phyloP scores from a whole-genome alignment of 2,797 vertebrate species.

The Enteromius argenteus region DNA sequence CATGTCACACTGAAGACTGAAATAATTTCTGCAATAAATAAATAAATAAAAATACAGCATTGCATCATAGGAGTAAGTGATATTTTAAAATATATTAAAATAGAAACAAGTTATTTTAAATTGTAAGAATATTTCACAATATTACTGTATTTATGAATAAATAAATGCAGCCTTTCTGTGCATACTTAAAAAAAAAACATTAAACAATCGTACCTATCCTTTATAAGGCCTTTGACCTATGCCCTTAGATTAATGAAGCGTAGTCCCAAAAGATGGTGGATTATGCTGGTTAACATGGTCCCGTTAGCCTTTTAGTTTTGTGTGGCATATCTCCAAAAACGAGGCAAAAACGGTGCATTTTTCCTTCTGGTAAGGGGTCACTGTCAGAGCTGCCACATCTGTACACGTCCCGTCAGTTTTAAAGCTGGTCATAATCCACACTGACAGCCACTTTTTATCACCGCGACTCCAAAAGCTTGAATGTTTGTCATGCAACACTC shows the following conservation, averaged over 20 bases:
- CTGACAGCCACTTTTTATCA: slow-evolving; percentile 38
- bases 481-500: slow-evolving; percentile 23
- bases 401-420: neutral
- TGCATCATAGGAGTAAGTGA: neutral
- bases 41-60: neutral
- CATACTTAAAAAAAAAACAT: neutral
- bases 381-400: slow-evolving; percentile 17
- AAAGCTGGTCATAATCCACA: slow-evolving; percentile 21
- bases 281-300: neutral
- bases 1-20: neutral
- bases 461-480: neutral
- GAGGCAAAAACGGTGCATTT: neutral
- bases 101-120: neutral
- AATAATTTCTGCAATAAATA: neutral
- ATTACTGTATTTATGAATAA: neutral
- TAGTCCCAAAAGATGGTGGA: neutral
- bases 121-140: neutral
- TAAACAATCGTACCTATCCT: neutral
- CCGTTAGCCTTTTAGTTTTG: neutral
- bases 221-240: neutral
- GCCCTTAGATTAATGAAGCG: neutral
- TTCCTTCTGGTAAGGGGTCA: slow-evolving; percentile 4
- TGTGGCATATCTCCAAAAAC: neutral
- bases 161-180: neutral
- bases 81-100: too few species aligned